A percentile compares a stretch with the other conserved stretches of the same genome.
Conservation (phyloP, 1,140 invertebrate species). For the Calosoma granatense region DNA sequence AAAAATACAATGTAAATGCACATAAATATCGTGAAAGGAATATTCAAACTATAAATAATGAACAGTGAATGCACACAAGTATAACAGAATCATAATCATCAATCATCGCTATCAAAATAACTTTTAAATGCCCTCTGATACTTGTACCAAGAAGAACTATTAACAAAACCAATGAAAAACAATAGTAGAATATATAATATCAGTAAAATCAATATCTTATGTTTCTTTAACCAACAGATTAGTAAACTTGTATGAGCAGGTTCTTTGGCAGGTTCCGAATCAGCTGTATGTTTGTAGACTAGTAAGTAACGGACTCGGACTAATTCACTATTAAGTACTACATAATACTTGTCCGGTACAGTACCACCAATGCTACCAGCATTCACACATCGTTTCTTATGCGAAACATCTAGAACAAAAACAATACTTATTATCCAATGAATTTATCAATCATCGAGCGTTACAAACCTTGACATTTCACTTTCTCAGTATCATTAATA, state of each 20-base stretch:
- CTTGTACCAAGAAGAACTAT: constrained; percentile 10
- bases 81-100: too few species aligned
- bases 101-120: neutral
- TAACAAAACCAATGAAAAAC: constrained; percentile 17
- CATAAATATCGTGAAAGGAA: too few species aligned
- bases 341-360: constrained; percentile 60
- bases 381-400: constrained; percentile 31
- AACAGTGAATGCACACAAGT: too few species aligned
- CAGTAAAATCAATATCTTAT: constrained; percentile 16
- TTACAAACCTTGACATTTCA: constrained; percentile 34
- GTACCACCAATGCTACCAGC: constrained; percentile 40
- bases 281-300: constrained; percentile 48
- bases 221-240: constrained; percentile 14
- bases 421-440: too few species aligned
- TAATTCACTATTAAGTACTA: constrained; percentile 65
- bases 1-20: too few species aligned
- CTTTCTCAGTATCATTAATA: constrained; percentile 55
- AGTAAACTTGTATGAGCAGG: neutral
- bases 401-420: constrained; percentile 24
- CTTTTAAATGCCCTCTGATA: neutral
- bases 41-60: too few species aligned
- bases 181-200: constrained; percentile 19
- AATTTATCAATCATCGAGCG: constrained; percentile 21
- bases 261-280: neutral
- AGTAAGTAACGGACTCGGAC: constrained; percentile 67